phyloP scores from a whole-genome alignment of 1,140 invertebrate species.

The Drosophila serrata region DNA sequence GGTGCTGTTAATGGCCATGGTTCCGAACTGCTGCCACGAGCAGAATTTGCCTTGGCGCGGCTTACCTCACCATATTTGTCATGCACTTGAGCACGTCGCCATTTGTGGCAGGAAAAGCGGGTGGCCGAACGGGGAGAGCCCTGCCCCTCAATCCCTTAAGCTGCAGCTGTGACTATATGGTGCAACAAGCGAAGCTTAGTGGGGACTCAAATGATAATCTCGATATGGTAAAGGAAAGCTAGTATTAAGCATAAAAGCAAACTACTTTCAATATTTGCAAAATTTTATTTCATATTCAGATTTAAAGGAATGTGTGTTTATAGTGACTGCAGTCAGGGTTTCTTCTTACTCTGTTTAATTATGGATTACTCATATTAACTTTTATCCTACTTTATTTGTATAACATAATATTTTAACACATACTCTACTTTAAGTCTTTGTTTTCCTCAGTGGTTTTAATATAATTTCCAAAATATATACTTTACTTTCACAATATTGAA shows the following conservation, averaged over 20 bases:
- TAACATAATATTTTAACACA: background rate
- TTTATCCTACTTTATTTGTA: background rate
- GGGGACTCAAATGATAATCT: slow-evolving; percentile 32
- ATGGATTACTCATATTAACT: background rate
- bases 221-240: background rate
- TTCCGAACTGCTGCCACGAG: slow-evolving; percentile 42
- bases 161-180: slow-evolving; percentile 46
- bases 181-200: slow-evolving; percentile 44
- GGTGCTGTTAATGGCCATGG: slow-evolving; percentile 62
- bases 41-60: slow-evolving; percentile 59
- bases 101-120: slow-evolving; percentile 34
- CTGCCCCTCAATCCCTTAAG: background rate
- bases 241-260: background rate
- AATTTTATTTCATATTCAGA: background rate
- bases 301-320: background rate
- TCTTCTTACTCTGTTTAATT: background rate
- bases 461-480: background rate
- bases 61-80: slow-evolving; percentile 73
- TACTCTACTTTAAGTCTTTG: background rate
- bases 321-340: too few relatives aligned
- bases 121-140: background rate
- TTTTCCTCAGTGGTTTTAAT: background rate
- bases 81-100: slow-evolving; percentile 74
- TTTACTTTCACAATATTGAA: background rate
- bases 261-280: background rate